phyloP scores from a whole-genome alignment of 2,797 vertebrate species.

The Sebastes miniatus region DNA sequence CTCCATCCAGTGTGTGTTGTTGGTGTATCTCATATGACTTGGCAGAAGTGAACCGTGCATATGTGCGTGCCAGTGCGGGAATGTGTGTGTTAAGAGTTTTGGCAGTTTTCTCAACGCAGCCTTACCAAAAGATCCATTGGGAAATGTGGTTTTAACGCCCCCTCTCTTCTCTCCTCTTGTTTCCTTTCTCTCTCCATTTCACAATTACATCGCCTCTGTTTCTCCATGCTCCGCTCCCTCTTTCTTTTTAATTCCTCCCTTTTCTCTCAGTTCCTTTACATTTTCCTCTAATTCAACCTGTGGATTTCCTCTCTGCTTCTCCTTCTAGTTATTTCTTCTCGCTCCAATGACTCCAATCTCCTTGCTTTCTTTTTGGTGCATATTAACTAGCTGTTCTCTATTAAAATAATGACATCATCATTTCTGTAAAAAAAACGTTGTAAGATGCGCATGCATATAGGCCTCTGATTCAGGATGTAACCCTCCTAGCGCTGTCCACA shows the following conservation, averaged over 20 bases:
- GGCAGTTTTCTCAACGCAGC: conserved; percentile 67
- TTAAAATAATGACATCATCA: conserved; percentile 47
- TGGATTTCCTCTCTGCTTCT: not conserved
- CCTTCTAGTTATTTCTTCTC: not conserved
- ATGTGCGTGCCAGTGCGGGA: conserved; percentile 54
- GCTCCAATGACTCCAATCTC: not conserved
- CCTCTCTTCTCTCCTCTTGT: conserved; percentile 56
- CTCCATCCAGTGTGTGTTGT: conserved; percentile 53
- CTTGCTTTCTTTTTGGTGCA: not conserved
- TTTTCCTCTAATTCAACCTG: conserved; percentile 24
- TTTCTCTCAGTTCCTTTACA: not conserved
- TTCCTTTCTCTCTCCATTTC: conserved; percentile 57
- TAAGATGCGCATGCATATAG: conserved; percentile 13
- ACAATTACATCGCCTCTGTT: conserved; percentile 43
- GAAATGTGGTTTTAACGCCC: conserved; percentile 76
- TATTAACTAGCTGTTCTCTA: conserved; percentile 29
- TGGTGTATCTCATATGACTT: conserved; percentile 66
- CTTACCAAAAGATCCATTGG: conserved; percentile 66
- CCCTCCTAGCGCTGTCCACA: conserved; percentile 56
- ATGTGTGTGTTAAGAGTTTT: conserved; percentile 70
- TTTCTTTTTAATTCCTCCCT: conserved; percentile 15
- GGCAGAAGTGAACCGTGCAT: conserved; percentile 60
- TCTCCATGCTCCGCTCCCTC: conserved; percentile 9
- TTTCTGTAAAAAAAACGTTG: conserved; percentile 52
- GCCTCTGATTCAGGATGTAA: conserved; percentile 32